Evolutionary conservation across 2,888 invertebrate genomes (phyloP).

Genomic region (Thymelicus sylvestris): DNA sequence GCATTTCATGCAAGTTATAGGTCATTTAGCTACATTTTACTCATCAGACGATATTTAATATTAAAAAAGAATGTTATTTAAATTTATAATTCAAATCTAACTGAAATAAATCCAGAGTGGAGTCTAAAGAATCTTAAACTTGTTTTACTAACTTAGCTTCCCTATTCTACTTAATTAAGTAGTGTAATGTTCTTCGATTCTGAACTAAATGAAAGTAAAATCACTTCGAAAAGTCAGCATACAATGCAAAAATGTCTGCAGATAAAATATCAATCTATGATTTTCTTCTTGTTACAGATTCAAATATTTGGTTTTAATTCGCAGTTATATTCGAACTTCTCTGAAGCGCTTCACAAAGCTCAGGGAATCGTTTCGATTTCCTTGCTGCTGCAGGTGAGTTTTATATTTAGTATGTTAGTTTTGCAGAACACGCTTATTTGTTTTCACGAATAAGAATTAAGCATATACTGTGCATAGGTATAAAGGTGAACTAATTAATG

Average conservation of each 20-base stretch:
- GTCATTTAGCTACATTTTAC: no score
- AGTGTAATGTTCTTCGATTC: not conserved
- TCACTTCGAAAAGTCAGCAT: not conserved
- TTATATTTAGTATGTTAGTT: constrained; percentile 7
- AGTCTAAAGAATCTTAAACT: no score
- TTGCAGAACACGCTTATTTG: not conserved
- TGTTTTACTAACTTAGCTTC: no score
- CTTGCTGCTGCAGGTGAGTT: constrained; percentile 94
- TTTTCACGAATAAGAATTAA: not conserved
- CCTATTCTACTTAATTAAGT: no score
- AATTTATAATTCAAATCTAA: no score
- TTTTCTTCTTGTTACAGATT: constrained; percentile 88
- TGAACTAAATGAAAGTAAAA: not conserved
- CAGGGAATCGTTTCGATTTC: constrained; percentile 98
- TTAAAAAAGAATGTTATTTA: no score
- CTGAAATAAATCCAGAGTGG: no score
- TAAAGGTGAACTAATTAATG: no score
- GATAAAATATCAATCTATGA: constrained; percentile 36
- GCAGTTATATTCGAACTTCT: constrained; percentile 98
- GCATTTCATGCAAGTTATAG: no score
- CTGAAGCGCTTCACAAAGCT: constrained; percentile 96
- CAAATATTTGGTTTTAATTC: constrained; percentile 99
- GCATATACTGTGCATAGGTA: no score
- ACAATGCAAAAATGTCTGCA: constrained; percentile 15
- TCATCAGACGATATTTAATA: no score